phyloP scores from a whole-genome alignment of 1,140 invertebrate species.

The Tetramorium simillimum region DNA sequence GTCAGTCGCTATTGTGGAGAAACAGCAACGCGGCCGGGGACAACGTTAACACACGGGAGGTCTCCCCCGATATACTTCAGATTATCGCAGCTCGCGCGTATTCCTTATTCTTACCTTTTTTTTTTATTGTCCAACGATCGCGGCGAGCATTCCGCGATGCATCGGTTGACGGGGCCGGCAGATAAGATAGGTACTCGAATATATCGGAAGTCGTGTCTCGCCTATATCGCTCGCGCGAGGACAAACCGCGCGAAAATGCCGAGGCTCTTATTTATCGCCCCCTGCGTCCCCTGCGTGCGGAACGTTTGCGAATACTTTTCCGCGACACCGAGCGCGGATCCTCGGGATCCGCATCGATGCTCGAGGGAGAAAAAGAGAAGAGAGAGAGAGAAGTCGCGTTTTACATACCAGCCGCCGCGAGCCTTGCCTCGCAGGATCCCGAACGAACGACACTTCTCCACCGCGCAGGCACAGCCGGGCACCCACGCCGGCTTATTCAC shows the following conservation, averaged over 20 bases:
- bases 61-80: not conserved
- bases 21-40: not conserved
- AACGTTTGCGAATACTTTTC: conserved; percentile 63
- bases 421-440: conserved; percentile 64
- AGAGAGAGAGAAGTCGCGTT: conserved; percentile 31
- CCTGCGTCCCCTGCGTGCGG: conserved; percentile 49
- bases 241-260: conserved; percentile 70
- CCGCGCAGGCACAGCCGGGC: conserved; percentile 24
- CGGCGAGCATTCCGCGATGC: conserved; percentile 29
- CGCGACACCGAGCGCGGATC: conserved; percentile 12
- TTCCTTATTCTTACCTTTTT: not conserved
- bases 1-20: not conserved
- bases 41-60: not conserved
- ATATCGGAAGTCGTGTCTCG: conserved; percentile 57
- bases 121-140: conserved; percentile 1
- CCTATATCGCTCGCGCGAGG: conserved; percentile 61
- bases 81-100: not conserved
- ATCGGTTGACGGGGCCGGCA: not conserved
- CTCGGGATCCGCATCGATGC: not conserved
- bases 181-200: conserved; percentile 41
- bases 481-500: conserved; percentile 68
- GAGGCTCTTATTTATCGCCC: conserved; percentile 69
- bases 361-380: not conserved
- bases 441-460: conserved; percentile 48
- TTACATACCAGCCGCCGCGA: conserved; percentile 73